These are phyloP conservation scores for Sitta europaea DNA, from an alignment of 2,113 vertebrate genomes.

Conservation along the genomic window DNA sequence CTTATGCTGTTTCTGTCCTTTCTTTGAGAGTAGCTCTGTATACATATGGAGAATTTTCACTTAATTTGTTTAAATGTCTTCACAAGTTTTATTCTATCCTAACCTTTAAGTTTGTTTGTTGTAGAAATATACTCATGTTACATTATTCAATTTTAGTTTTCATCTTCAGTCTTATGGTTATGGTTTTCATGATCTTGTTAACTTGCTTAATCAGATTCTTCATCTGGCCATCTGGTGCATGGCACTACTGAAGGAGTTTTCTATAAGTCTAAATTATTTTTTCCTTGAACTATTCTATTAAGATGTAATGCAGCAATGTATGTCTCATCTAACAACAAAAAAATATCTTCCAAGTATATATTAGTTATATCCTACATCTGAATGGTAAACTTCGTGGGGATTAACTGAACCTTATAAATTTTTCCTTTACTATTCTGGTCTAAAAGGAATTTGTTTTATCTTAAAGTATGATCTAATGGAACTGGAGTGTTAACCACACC, in stretches of 20 bases:
- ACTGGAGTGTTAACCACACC: neutral
- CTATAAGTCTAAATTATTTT: slow-evolving; percentile 26
- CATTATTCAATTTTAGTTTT: slow-evolving; percentile 34
- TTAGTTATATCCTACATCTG: neutral
- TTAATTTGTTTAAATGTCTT: neutral
- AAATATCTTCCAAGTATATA: neutral
- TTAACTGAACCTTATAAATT: neutral
- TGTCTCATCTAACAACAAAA: neutral
- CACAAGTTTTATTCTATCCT: neutral
- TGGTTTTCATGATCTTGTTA: slow-evolving; percentile 30
- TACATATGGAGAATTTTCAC: neutral
- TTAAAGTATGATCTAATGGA: slow-evolving; percentile 25
- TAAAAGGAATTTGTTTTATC: slow-evolving; percentile 9
- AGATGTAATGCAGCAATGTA: neutral
- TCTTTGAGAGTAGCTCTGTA: neutral
- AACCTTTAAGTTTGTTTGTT: neutral
- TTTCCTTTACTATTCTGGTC: neutral
- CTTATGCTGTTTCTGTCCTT: neutral
- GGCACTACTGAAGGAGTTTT: slow-evolving; percentile 15
- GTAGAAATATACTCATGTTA: neutral
- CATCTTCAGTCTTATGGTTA: slow-evolving; percentile 17
- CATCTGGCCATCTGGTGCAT: slow-evolving; percentile 42
- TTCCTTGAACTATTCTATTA: neutral
- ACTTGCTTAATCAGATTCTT: slow-evolving; percentile 38
- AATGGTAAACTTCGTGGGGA: neutral